These are phyloP conservation scores for Tachina lurida DNA, from an alignment of 2,888 invertebrate genomes.

Conservation along the genomic window DNA sequence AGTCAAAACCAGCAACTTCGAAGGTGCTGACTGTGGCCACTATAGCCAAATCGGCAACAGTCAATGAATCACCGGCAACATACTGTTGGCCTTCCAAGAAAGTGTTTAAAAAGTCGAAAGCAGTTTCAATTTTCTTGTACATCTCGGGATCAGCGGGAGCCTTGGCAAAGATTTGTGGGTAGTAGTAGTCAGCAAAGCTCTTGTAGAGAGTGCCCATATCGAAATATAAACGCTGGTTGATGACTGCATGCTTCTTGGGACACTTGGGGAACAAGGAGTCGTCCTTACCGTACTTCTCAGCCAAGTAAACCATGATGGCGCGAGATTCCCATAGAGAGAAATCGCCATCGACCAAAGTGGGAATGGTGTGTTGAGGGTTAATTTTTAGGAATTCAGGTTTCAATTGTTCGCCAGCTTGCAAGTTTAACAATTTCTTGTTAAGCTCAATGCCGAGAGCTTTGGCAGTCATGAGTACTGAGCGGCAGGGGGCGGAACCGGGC, in stretches of 20 bases:
- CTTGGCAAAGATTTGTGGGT: conserved; percentile 85
- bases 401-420: conserved; percentile 86
- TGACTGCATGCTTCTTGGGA: conserved; percentile 87
- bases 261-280: conserved; percentile 89
- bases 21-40: conserved; percentile 87
- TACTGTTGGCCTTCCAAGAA: conserved; percentile 87
- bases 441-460: conserved; percentile 86
- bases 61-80: conserved; percentile 88
- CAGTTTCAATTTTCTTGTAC: conserved; percentile 86
- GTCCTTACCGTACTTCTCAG: conserved; percentile 89
- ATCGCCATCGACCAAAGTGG: conserved; percentile 91
- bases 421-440: conserved; percentile 85
- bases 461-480: conserved; percentile 85
- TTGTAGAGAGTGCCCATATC: conserved; percentile 89
- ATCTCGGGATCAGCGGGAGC: conserved; percentile 86
- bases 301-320: conserved; percentile 90
- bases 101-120: conserved; percentile 86
- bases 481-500: conserved; percentile 86
- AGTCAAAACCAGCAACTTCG: conserved; percentile 87
- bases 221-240: conserved; percentile 91
- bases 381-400: conserved; percentile 88
- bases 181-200: conserved; percentile 87
- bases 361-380: conserved; percentile 92
- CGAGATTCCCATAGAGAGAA: conserved; percentile 92
- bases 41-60: conserved; percentile 90